Conservation (phyloP, 2,888 invertebrate genomes). For the Nymphalis urticae region DNA sequence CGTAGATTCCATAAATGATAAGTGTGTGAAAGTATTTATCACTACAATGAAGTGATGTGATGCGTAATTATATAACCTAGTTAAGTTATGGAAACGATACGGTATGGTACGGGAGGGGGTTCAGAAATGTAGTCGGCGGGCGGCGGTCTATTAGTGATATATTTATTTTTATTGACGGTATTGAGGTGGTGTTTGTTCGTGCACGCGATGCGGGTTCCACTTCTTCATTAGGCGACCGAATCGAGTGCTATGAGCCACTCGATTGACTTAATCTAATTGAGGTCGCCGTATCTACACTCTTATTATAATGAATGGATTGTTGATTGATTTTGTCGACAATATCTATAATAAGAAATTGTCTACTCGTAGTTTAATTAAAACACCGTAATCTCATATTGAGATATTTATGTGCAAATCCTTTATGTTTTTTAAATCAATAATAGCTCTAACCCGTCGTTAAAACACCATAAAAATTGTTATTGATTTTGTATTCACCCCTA, state of each 20-base stretch:
- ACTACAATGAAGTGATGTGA: constrained; percentile 77
- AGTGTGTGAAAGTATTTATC: constrained; percentile 82
- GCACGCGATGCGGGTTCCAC: constrained; percentile 68
- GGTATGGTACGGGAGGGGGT: constrained; percentile 43
- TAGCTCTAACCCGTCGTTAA: neutral
- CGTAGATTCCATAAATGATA: constrained; percentile 82
- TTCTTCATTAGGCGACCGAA: constrained; percentile 54
- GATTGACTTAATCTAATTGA: constrained; percentile 56
- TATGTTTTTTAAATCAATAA: neutral
- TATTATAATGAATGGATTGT: constrained; percentile 26
- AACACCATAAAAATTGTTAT: constrained; percentile 53
- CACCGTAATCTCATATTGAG: neutral
- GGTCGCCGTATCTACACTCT: constrained; percentile 36
- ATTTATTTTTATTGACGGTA: constrained; percentile 71
- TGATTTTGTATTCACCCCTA: constrained; percentile 52
- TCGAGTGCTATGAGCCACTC: constrained; percentile 50
- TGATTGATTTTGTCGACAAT: constrained; percentile 24
- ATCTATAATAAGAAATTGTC: neutral
- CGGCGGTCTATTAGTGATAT: constrained; percentile 58
- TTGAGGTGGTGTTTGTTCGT: constrained; percentile 50
- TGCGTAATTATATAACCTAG: constrained; percentile 80
- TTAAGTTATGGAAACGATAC: constrained; percentile 67
- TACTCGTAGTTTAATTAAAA: neutral
- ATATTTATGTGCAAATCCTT: too few relatives aligned
- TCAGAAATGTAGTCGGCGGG: constrained; percentile 34